Base-by-base conservation (phyloP, 1,140 invertebrate genomes). In the Drosophila repleta region DNA sequence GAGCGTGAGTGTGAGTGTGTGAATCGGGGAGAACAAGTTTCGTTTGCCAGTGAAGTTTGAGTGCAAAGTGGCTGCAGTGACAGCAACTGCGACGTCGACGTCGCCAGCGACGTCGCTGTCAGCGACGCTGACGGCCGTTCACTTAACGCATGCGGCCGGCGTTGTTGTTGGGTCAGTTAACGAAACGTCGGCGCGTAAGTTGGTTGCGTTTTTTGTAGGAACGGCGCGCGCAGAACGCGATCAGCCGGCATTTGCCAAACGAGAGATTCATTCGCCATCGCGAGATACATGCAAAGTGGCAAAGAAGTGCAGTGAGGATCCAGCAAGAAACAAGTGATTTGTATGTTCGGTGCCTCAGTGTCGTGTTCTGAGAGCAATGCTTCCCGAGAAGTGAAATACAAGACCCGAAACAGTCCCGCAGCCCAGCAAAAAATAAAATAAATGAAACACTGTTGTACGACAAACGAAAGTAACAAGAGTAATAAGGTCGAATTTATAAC, bases 401-500 rank as follows among this genome's bases (percentile, higher is more conserved):
- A 73, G 17, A 60, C 55, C 63, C 45, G 21, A 13, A 37, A 53
- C 20, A 52, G 45, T 11, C 62, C 51, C 26, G 6, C 20, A 21
- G 13, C 20, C 46, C 8, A 49, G 41, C 15, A 13, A 43, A 65
- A 55, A 55, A 64, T 32, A 61, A 43, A 63, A 60, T 35, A 35
- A 35, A 35, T 35, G 11, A 35, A 49, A 49, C 48, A 66, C 62
- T 53, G 45, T 65, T 58, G 68, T 62, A 76, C 49, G 78, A 72
- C 78, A 82, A 87, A 88, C 71, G 74, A 82, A 81, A 88, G 82
- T 87, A 87, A 87, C 82, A 87, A 87, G 83, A 87, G 82, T 87
- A 87, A 87, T 88, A 87, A 87, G 82, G 82, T 87, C 82, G 83
- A 75, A 88, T 88, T 87, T 88, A 87, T 87, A 79, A 87, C 74